These are phyloP conservation scores for Coleophora flavipennella DNA, from an alignment of 2,888 invertebrate genomes.

Conservation along the genomic window DNA sequence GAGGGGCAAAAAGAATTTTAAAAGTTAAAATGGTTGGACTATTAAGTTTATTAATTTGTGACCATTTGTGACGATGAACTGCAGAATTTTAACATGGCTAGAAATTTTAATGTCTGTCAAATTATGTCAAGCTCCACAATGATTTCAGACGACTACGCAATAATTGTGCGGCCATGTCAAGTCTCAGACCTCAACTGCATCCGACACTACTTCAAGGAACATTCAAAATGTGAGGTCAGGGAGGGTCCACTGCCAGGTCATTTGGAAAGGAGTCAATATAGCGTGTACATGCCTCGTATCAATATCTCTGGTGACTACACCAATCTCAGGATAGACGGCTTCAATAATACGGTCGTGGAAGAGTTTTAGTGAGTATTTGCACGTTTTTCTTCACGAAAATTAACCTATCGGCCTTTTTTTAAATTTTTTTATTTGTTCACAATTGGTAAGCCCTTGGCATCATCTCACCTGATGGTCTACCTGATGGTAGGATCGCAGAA, in stretches of 20 bases:
- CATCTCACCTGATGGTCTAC: no score
- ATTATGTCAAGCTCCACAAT: no score
- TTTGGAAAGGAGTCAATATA: background rate
- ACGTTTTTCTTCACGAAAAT: background rate
- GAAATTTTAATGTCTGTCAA: no score
- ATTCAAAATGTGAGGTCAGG: slow-evolving; percentile 1
- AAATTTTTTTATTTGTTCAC: no score
- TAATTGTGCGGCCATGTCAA: slow-evolving; percentile 15
- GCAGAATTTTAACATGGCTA: no score
- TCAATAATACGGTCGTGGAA: slow-evolving; percentile 17
- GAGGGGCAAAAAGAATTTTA: no score
- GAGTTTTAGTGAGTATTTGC: slow-evolving; percentile 12
- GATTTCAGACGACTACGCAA: slow-evolving; percentile 4
- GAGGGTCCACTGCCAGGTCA: slow-evolving; percentile 8
- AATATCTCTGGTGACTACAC: slow-evolving; percentile 11
- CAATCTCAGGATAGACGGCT: slow-evolving; percentile 13
- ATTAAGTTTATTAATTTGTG: no score
- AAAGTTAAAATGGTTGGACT: no score
- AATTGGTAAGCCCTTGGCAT: no score
- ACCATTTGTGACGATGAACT: no score
- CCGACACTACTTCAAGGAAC: slow-evolving; percentile 1
- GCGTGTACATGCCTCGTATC: background rate
- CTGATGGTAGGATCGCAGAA: no score
- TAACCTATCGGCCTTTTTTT: background rate
- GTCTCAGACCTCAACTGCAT: slow-evolving; percentile 6